Conservation (phyloP, 2,113 vertebrate genomes). For the Pachypanchax playfairii region DNA sequence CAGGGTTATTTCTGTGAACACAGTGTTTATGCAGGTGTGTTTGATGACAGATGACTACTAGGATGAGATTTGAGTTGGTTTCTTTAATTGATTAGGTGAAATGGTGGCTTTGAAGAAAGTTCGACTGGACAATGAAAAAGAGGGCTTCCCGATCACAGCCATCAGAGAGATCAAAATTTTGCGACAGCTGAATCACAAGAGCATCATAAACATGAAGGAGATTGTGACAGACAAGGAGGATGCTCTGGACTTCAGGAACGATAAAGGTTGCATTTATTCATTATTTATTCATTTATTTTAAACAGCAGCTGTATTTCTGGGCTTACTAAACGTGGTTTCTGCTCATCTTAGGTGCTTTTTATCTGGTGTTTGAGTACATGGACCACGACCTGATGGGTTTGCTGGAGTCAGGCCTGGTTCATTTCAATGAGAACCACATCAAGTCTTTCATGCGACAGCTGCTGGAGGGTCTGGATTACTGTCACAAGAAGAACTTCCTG, state of each 20-base stretch:
- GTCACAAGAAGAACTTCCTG: conserved; percentile 98
- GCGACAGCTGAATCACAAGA: conserved; percentile 94
- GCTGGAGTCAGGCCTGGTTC: conserved; percentile 95
- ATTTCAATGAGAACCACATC: conserved; percentile 98
- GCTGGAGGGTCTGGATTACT: conserved; percentile 97
- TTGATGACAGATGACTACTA: not conserved
- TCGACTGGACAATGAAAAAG: conserved; percentile 96
- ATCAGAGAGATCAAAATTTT: conserved; percentile 98
- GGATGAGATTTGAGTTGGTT: too few species aligned
- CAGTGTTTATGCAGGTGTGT: not conserved
- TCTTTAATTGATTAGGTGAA: conserved; percentile 79
- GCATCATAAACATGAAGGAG: conserved; percentile 99
- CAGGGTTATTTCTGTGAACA: not conserved
- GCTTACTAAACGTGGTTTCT: not conserved
- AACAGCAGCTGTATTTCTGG: not conserved
- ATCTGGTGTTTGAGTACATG: conserved; percentile 99
- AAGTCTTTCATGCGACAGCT: conserved; percentile 98
- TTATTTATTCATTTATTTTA: too few species aligned
- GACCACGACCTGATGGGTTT: conserved; percentile 99
- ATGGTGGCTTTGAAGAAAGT: conserved; percentile 98
- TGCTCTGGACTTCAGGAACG: conserved; percentile 98
- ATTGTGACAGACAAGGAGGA: conserved; percentile 99
- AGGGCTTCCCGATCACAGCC: conserved; percentile 97
- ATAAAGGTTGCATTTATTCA: conserved; percentile 83
- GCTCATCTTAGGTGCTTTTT: conserved; percentile 88